A percentile compares a stretch with the other conserved stretches of the same genome.
These are phyloP conservation scores for Formica selysi DNA, from an alignment of 1,140 invertebrate genomes.

Conservation along the genomic window DNA sequence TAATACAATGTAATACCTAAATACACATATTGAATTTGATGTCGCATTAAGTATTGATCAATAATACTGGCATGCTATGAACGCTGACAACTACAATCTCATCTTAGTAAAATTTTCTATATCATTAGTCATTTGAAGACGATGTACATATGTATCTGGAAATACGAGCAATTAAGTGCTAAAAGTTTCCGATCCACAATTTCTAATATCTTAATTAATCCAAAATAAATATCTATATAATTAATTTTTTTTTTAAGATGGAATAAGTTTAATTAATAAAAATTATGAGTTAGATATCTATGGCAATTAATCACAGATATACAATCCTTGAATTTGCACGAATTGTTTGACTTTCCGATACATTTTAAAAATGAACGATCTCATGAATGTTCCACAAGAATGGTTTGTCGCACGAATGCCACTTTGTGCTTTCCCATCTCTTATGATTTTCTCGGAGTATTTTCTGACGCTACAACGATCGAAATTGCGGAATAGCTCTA, in stretches of 20 bases:
- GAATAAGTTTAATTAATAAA: not conserved
- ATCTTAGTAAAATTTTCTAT: conserved; percentile 33
- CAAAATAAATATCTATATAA: not conserved
- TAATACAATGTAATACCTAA: conserved; percentile 66
- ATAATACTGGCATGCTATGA: not conserved
- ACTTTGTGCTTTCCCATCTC: not conserved
- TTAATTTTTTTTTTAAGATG: conserved; percentile 5
- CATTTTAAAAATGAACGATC: not conserved
- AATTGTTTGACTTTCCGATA: not conserved
- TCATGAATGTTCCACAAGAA: not conserved
- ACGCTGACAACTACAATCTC: not conserved
- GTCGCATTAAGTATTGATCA: conserved; percentile 48
- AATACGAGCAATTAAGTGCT: not conserved
- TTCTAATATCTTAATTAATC: not conserved
- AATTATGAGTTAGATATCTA: not conserved
- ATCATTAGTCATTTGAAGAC: not conserved
- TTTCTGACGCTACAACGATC: not conserved
- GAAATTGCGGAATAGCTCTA: not conserved
- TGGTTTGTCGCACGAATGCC: not conserved
- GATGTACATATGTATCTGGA: not conserved
- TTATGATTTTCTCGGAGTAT: not conserved
- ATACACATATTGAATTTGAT: conserved; percentile 47
- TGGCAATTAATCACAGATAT: not conserved
- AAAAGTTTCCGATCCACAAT: not conserved
- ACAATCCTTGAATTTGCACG: not conserved